phyloP scores from a whole-genome alignment of 2,113 vertebrate species.

The Corydoras maculifer region DNA sequence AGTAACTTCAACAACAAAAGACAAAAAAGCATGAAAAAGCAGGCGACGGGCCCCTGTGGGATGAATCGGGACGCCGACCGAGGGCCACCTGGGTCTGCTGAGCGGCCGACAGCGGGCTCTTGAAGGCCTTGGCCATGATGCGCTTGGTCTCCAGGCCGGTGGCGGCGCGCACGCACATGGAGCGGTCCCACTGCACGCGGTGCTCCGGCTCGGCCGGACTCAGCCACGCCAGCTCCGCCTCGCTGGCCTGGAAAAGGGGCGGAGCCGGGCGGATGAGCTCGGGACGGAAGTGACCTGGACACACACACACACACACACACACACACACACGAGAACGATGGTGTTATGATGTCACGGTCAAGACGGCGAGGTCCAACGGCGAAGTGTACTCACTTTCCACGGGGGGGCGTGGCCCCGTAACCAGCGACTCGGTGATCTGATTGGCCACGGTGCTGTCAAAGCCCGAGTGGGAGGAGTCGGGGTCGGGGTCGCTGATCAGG shows the following conservation, averaged over 20 bases:
- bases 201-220: slow-evolving; percentile 94
- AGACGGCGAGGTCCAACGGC: neutral
- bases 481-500: slow-evolving; percentile 93
- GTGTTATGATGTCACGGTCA: neutral
- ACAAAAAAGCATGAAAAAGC: neutral
- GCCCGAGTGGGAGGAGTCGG: slow-evolving; percentile 93
- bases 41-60: too few relatives aligned
- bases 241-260: slow-evolving; percentile 83
- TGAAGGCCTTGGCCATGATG: slow-evolving; percentile 97
- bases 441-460: slow-evolving; percentile 96
- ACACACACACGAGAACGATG: neutral
- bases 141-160: slow-evolving; percentile 95
- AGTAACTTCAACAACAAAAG: slow-evolving; percentile 69
- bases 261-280: slow-evolving; percentile 93
- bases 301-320: neutral
- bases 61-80: too few relatives aligned
- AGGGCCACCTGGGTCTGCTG: slow-evolving; percentile 86
- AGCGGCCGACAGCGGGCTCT: slow-evolving; percentile 89
- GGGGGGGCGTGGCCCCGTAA: slow-evolving; percentile 90
- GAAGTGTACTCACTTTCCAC: slow-evolving; percentile 83
- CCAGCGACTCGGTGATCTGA: slow-evolving; percentile 93
- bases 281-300: slow-evolving; percentile 88
- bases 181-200: slow-evolving; percentile 88
- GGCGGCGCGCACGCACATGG: slow-evolving; percentile 95
- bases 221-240: slow-evolving; percentile 92